These are phyloP conservation scores for Vespertilio murinus DNA, from an alignment of 2,797 vertebrate genomes.

Conservation along the genomic window DNA sequence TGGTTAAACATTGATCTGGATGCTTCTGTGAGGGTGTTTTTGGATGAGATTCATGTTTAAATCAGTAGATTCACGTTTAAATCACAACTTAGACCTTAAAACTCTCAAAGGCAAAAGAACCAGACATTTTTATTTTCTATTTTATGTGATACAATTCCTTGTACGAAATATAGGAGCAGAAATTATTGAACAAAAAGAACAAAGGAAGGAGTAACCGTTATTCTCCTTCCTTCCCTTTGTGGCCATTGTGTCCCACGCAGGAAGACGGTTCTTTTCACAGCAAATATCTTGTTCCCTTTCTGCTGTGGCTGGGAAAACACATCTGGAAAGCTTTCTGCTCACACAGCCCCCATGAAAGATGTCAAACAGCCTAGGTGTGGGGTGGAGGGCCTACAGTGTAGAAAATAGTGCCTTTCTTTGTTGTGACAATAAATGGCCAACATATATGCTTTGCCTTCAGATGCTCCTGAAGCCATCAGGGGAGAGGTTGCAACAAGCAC, in stretches of 20 bases:
- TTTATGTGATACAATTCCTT: not conserved
- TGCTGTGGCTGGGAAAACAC: not conserved
- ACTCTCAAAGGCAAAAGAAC: not conserved
- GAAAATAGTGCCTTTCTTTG: not conserved
- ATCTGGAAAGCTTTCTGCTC: not conserved
- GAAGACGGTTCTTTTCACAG: not conserved
- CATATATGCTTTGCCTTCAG: not conserved
- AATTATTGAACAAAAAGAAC: not conserved
- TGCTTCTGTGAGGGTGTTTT: not conserved
- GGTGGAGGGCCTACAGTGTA: accelerated
- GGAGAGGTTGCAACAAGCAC: not conserved
- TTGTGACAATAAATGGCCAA: not conserved
- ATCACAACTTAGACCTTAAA: not conserved
- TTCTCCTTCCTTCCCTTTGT: no score
- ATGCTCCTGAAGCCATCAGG: not conserved
- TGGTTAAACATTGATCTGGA: not conserved
- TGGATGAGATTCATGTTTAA: not conserved
- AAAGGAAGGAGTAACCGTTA: no score
- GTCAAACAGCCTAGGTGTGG: not conserved
- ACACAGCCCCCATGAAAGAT: not conserved
- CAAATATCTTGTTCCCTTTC: not conserved
- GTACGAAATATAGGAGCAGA: not conserved
- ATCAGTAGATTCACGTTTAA: not conserved
- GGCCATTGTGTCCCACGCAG: not conserved
- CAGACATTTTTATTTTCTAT: not conserved